Conservation (phyloP, 2,797 vertebrate species). For the Cirrhinus mrigala region DNA sequence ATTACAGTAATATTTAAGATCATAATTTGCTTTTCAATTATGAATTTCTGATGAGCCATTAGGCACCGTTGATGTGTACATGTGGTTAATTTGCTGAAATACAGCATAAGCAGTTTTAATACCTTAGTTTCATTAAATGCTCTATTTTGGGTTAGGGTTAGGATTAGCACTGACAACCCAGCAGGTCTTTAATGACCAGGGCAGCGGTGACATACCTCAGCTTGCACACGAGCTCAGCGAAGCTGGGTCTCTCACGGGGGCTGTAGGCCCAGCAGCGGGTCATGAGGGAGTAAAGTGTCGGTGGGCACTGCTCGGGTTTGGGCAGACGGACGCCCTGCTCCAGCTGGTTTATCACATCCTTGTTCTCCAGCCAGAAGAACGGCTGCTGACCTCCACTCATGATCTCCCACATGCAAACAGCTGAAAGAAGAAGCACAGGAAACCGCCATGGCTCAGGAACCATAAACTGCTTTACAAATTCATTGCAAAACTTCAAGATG, state of each 20-base stretch:
- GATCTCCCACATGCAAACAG: conserved; percentile 98
- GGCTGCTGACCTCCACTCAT: conserved; percentile 94
- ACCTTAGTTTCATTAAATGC: not conserved
- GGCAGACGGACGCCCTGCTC: conserved; percentile 92
- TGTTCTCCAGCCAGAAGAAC: conserved; percentile 97
- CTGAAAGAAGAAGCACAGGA: conserved; percentile 69
- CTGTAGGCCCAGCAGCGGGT: conserved; percentile 93
- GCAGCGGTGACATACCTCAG: conserved; percentile 81
- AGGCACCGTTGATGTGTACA: not conserved
- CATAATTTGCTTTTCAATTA: not conserved
- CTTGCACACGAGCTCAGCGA: conserved; percentile 89
- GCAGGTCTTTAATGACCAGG: not conserved
- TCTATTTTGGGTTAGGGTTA: not conserved
- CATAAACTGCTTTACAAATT: not conserved
- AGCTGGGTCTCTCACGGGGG: conserved; percentile 86
- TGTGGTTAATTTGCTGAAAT: not conserved
- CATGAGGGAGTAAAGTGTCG: conserved; percentile 91
- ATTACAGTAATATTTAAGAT: not conserved
- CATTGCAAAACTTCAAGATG: not conserved
- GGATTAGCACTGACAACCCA: not conserved
- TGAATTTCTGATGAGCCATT: not conserved
- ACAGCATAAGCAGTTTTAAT: not conserved
- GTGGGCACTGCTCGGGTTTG: conserved; percentile 89
- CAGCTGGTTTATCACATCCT: conserved; percentile 93
- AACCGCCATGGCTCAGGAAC: not conserved